Base-by-base conservation (phyloP, 2,888 invertebrate species). In the Rhamnusium bicolor region DNA sequence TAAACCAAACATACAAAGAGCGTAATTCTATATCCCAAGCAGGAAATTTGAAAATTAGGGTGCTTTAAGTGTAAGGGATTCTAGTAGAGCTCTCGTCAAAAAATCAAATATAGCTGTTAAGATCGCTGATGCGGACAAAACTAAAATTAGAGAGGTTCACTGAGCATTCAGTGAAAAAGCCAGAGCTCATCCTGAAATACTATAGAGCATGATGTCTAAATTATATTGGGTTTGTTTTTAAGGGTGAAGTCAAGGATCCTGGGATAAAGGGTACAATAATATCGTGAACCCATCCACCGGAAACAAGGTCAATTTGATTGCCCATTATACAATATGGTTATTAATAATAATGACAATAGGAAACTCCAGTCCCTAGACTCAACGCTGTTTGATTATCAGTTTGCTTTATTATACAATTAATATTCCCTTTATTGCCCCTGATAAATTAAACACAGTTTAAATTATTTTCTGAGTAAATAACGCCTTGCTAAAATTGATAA, bases 221-320 rank as follows among this genome's bases (percentile, higher is more conserved):
- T 63, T 61, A 61, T 61, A 61, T 61, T 61, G 21, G 61, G 24
- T 61, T 61, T 61, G 40, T 61, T 61, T 46, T 58, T 58, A 58
- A 58, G 32, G 58, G 32, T 32, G 18, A 4, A 32, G 18, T 32
- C 21, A 54, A 29, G 58, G 58, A 58, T 58, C 10, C 32, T 10
- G 12, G 58, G 58, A 58, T 58, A 58, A 58, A 58, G 58, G 58
- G 19, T 58, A 32, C 32, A 24, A 58, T 58, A 61, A 61, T 47
- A 61, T 46, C 14, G n/a, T 24, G 63, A 18, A 18, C 14, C 63
- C 27, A 24, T 40, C 29, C 27, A 27, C 24, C 63, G 63, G 63
- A 63, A 63, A 63, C 63, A 63, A 29, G 63, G 63, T 21, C 63
- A 63, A 63, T 63, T 63, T 63, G 49, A 63, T 63, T 63, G 63